A percentile compares a stretch with the other conserved stretches of the same genome.
phyloP scores from a whole-genome alignment of 92 coral and sea anemone species.

The Ricordea florida region DNA sequence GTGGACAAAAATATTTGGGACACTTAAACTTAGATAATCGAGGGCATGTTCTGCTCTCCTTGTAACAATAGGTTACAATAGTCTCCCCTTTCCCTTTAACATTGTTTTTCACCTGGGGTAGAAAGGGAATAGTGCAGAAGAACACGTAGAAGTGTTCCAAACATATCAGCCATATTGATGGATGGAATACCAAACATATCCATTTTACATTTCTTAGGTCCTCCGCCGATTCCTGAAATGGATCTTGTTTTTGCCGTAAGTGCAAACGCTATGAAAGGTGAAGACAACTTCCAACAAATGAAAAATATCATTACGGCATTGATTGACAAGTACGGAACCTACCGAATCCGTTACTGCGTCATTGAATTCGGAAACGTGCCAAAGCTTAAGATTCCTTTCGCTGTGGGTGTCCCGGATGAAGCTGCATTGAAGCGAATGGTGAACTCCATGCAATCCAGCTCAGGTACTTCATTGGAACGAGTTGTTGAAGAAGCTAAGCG shows the following conservation, averaged over 20 bases:
- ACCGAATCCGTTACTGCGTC: constrained; percentile 65
- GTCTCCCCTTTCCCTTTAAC: no score
- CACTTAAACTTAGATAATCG: no score
- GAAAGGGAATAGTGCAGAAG: no score
- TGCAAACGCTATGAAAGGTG: constrained; percentile 63
- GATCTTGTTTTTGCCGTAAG: constrained; percentile 77
- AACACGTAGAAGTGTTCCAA: no score
- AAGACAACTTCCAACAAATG: constrained; percentile 68
- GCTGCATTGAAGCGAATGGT: neutral
- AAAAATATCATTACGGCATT: constrained; percentile 57
- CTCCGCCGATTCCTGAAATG: constrained; percentile 41
- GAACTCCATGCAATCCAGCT: constrained; percentile 3
- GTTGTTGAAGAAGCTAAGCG: constrained; percentile 54
- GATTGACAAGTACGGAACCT: constrained; percentile 64
- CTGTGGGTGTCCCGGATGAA: neutral
- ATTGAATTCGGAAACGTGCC: constrained; percentile 68
- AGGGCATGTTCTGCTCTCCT: no score
- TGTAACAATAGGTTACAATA: no score
- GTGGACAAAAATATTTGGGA: no score
- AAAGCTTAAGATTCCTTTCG: constrained; percentile 27
- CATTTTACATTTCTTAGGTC: neutral
- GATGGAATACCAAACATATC: no score
- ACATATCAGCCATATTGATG: no score
- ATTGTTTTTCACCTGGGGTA: no score
- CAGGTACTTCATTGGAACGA: constrained; percentile 53